phyloP scores from a whole-genome alignment of 2,797 vertebrate species.

The Peromyscus aztecus region DNA sequence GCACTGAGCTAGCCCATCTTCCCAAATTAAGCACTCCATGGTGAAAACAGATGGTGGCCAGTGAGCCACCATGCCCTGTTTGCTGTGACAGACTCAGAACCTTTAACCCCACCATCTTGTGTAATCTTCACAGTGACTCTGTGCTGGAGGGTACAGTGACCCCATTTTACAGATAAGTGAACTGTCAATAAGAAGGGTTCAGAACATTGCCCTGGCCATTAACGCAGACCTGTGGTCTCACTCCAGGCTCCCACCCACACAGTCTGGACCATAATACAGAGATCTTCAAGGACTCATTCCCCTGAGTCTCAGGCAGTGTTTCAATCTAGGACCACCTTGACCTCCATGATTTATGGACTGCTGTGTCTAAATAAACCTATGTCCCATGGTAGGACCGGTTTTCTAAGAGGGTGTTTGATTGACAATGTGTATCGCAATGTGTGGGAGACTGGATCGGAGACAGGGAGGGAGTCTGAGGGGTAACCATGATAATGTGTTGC shows the following conservation, averaged over 20 bases:
- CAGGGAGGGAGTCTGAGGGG: neutral
- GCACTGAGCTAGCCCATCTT: neutral
- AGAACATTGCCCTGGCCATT: neutral
- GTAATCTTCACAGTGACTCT: neutral
- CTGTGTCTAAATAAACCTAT: neutral
- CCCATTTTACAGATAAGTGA: conserved; percentile 5
- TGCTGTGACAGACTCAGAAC: neutral
- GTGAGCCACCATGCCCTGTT: neutral
- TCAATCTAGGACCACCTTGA: neutral
- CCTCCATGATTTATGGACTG: neutral
- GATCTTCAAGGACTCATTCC: neutral
- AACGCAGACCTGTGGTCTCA: neutral
- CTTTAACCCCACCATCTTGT: neutral
- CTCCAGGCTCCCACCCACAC: neutral
- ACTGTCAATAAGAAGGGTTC: neutral
- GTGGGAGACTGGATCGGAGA: neutral
- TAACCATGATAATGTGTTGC: neutral
- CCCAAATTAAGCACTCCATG: neutral
- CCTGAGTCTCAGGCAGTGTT: neutral
- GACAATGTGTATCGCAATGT: neutral
- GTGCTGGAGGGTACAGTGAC: neutral
- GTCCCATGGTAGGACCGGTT: neutral
- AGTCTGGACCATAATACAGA: neutral
- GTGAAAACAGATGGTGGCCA: neutral
- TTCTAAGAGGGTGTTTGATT: conserved; percentile 13